phyloP scores from a whole-genome alignment of 2,888 invertebrate genomes.

The Papilio protenor region DNA sequence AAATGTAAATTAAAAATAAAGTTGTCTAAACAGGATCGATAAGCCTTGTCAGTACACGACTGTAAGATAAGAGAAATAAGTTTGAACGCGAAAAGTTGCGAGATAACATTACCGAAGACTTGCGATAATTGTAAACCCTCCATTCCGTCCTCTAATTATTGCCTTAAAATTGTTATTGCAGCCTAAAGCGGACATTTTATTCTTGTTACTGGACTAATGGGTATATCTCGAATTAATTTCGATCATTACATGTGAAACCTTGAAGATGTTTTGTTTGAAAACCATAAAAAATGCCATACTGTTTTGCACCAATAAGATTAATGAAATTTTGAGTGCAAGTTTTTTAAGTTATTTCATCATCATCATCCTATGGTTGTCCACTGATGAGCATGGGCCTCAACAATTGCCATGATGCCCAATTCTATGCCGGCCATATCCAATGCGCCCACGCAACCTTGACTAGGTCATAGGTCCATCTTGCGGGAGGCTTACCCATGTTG shows the following conservation, averaged over 20 bases:
- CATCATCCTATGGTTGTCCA: too few species aligned
- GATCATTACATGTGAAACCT: neutral
- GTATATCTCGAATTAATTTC: neutral
- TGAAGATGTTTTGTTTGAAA: neutral
- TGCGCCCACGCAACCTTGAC: too few species aligned
- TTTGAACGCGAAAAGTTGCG: slow-evolving; percentile 17
- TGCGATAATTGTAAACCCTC: slow-evolving; percentile 8
- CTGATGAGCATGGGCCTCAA: too few species aligned
- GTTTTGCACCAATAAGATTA: too few species aligned
- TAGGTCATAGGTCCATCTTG: too few species aligned
- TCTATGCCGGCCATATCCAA: too few species aligned
- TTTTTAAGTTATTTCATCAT: too few species aligned
- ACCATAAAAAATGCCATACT: neutral
- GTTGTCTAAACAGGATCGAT: slow-evolving; percentile 7
- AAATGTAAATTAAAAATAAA: neutral
- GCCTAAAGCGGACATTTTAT: neutral
- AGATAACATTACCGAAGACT: slow-evolving; percentile 4
- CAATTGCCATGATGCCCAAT: too few species aligned
- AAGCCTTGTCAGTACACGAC: neutral
- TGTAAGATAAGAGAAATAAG: slow-evolving; percentile 14
- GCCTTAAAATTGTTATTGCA: slow-evolving; percentile 15
- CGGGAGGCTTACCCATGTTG: too few species aligned
- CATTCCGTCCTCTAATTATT: neutral
- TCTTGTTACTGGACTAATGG: neutral
- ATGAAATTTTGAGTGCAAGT: too few species aligned